A percentile compares a stretch with the other conserved stretches of the same genome.
Conservation (phyloP, 1,140 invertebrate species). For the Pollicipes pollicipes region DNA sequence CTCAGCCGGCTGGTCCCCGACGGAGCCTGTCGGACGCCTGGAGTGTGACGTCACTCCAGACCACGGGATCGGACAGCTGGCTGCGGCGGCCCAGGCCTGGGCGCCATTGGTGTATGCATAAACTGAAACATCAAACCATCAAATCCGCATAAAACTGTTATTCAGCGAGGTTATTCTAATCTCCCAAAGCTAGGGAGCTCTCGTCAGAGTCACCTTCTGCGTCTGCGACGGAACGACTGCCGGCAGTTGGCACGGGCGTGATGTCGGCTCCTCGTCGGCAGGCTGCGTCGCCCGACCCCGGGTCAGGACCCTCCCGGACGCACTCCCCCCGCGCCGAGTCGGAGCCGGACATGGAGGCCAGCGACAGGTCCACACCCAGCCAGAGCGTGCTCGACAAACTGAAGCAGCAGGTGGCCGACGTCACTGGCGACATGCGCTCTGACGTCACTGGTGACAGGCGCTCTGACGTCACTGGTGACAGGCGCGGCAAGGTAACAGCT, state of each 20-base stretch:
- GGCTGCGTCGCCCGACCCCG: not conserved
- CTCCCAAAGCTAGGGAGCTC: no score
- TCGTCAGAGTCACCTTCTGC: no score
- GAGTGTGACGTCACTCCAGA: not conserved
- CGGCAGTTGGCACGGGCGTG: no score
- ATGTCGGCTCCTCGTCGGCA: not conserved
- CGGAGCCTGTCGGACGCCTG: not conserved
- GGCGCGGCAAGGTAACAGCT: no score
- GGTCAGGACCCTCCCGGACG: not conserved
- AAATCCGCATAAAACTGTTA: not conserved
- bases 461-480: no score
- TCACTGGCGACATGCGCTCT: not conserved
- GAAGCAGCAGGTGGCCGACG: not conserved
- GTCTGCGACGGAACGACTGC: no score
- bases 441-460: no score
- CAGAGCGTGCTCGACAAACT: not conserved
- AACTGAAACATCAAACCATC: not conserved
- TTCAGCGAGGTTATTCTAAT: no score
- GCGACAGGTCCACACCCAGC: not conserved
- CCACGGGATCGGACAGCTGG: no score
- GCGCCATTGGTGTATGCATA: not conserved
- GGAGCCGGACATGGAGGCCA: not conserved
- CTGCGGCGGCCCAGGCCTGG: not conserved
- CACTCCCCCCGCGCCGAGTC: not conserved
- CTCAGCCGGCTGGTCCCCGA: not conserved